phyloP scores from a whole-genome alignment of 1,140 invertebrate genomes.

The Schmidtea mediterranea region DNA sequence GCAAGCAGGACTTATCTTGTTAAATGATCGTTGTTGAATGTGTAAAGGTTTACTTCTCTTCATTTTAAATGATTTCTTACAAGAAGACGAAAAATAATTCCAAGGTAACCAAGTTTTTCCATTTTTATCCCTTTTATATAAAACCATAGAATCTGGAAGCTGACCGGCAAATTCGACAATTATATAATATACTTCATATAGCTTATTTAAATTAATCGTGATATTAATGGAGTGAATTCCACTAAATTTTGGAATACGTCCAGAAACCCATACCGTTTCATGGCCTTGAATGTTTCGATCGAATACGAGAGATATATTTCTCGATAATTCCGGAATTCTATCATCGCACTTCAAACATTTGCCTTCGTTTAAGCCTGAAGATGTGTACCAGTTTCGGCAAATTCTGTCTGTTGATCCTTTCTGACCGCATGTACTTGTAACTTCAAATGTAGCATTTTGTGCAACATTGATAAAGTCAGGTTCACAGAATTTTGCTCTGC shows the following conservation, averaged over 20 bases:
- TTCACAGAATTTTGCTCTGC: neutral
- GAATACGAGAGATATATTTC: constrained; percentile 16
- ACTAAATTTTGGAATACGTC: no score
- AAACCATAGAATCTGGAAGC: neutral
- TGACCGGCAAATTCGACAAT: neutral
- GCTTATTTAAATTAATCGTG: no score
- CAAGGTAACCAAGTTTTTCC: constrained; percentile 36
- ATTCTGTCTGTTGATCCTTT: constrained; percentile 9
- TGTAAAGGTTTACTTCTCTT: neutral
- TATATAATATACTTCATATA: no score
- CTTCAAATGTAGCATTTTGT: constrained; percentile 48
- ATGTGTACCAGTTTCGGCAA: neutral
- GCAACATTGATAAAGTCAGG: constrained; percentile 37
- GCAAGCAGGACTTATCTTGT: neutral
- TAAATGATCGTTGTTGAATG: neutral
- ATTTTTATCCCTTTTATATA: constrained; percentile 39
- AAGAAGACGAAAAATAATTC: neutral
- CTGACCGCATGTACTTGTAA: constrained; percentile 56
- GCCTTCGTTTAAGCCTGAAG: neutral
- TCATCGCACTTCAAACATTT: neutral
- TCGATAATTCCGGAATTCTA: neutral
- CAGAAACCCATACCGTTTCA: constrained; percentile 42
- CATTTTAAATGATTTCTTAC: neutral
- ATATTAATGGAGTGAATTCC: no score
- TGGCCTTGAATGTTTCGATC: constrained; percentile 86